phyloP scores from a whole-genome alignment of 2,113 vertebrate genomes.

The Pionites leucogaster region DNA sequence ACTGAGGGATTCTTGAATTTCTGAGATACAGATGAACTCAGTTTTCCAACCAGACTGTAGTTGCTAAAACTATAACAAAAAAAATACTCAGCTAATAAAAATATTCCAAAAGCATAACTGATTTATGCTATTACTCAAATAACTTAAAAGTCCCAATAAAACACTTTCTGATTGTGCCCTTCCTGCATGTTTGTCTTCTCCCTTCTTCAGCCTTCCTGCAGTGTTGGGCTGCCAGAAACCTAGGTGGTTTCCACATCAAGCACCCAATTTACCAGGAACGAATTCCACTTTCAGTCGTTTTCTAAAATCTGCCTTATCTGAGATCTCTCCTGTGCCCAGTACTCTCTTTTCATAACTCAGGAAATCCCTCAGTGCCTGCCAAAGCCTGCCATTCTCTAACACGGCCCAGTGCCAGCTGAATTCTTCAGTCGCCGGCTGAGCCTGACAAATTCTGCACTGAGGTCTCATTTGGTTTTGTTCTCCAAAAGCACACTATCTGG shows the following conservation, averaged over 20 bases:
- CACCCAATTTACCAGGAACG: background rate
- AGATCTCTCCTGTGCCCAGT: background rate
- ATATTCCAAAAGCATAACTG: background rate
- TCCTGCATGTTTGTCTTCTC: background rate
- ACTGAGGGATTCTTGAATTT: slow-evolving; percentile 17
- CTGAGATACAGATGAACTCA: background rate
- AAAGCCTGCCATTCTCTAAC: slow-evolving; percentile 1
- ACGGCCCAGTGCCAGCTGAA: background rate
- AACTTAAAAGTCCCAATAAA: background rate
- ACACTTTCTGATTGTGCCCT: background rate
- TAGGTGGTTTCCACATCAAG: slow-evolving; percentile 13
- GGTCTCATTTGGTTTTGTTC: background rate
- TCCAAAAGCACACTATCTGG: background rate
- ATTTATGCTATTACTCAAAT: background rate
- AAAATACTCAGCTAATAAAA: background rate
- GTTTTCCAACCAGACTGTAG: slow-evolving; percentile 1
- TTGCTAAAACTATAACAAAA: background rate
- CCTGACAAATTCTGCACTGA: background rate
- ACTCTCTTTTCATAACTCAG: slow-evolving; percentile 39
- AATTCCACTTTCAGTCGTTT: slow-evolving; percentile 25
- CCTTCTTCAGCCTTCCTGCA: background rate
- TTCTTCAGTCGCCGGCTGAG: background rate
- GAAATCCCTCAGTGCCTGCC: slow-evolving; percentile 3
- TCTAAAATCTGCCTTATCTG: slow-evolving; percentile 36
- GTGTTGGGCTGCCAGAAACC: background rate